Evolutionary conservation across 64 coral and sea anemone genomes (phyloP).

Genomic region (Actinia equina): DNA sequence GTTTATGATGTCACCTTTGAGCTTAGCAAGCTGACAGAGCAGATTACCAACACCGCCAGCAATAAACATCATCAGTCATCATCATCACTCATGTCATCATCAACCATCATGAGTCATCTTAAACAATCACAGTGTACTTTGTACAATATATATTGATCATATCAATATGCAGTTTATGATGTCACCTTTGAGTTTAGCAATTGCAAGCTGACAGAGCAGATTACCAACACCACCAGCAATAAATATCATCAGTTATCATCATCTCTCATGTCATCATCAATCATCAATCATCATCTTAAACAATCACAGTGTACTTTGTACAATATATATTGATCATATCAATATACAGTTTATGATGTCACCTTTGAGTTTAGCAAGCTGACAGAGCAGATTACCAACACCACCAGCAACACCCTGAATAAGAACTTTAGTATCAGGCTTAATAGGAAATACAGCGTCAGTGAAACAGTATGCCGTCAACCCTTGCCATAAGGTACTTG

Average conservation of each 20-base stretch:
- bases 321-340: background rate
- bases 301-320: no score
- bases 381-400: conserved; percentile 48
- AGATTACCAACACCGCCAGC: conserved; percentile 59
- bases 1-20: conserved; percentile 12
- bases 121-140: no score
- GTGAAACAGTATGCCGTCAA: conserved; percentile 52
- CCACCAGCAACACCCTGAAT: conserved; percentile 69
- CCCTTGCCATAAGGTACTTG: conserved; percentile 58
- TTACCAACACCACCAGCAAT: background rate
- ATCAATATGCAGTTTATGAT: background rate
- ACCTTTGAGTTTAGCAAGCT: conserved; percentile 64
- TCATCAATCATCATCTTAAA: no score
- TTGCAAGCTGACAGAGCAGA: conserved; percentile 54
- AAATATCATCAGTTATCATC: no score
- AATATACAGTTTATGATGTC: background rate
- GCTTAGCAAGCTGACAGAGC: conserved; percentile 62
- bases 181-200: conserved; percentile 38
- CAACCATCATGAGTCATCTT: no score
- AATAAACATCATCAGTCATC: background rate
- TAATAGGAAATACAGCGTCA: conserved; percentile 29
- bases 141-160: no score
- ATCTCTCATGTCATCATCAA: no score
- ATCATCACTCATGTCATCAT: no score
- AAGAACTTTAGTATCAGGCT: conserved; percentile 58